These are phyloP conservation scores for Watsonalla binaria DNA, from an alignment of 2,888 invertebrate species.

Conservation along the genomic window DNA sequence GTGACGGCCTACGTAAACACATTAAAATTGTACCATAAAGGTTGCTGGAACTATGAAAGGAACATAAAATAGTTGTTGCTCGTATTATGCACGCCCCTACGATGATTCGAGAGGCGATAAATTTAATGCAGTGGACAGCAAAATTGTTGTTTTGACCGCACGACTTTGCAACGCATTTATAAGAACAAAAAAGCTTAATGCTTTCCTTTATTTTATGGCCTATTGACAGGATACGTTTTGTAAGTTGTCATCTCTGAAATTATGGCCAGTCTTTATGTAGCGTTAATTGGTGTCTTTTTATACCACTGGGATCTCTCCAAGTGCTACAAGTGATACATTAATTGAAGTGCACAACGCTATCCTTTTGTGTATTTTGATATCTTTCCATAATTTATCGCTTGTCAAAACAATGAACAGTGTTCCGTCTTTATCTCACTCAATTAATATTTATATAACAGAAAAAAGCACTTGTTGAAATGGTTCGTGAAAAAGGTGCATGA, in stretches of 20 bases:
- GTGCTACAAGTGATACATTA: too few relatives aligned
- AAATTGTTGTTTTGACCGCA: slow-evolving; percentile 75
- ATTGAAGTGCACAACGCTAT: too few relatives aligned
- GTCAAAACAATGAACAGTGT: too few relatives aligned
- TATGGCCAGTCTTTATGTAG: slow-evolving; percentile 25
- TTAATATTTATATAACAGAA: too few relatives aligned
- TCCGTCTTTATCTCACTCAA: too few relatives aligned
- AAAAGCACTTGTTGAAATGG: too few relatives aligned
- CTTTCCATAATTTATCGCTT: too few relatives aligned
- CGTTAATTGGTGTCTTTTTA: slow-evolving; percentile 25
- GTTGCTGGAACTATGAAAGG: slow-evolving; percentile 51
- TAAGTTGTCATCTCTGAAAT: slow-evolving; percentile 39
- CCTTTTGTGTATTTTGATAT: too few relatives aligned
- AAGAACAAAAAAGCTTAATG: slow-evolving; percentile 28
- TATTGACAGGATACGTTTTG: slow-evolving; percentile 49
- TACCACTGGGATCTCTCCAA: neutral
- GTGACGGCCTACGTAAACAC: slow-evolving; percentile 25
- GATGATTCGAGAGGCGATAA: slow-evolving; percentile 71
- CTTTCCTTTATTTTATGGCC: slow-evolving; percentile 50
- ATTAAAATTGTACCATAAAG: slow-evolving; percentile 48
- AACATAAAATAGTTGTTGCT: slow-evolving; percentile 66
- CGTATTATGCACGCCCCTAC: slow-evolving; percentile 73
- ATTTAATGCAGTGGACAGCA: slow-evolving; percentile 71
- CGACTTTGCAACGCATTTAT: slow-evolving; percentile 52
- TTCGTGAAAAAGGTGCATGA: neutral